A percentile compares a stretch with the other conserved stretches of the same genome.
These are phyloP conservation scores for Gadus macrocephalus DNA, from an alignment of 2,113 vertebrate genomes.

Conservation along the genomic window DNA sequence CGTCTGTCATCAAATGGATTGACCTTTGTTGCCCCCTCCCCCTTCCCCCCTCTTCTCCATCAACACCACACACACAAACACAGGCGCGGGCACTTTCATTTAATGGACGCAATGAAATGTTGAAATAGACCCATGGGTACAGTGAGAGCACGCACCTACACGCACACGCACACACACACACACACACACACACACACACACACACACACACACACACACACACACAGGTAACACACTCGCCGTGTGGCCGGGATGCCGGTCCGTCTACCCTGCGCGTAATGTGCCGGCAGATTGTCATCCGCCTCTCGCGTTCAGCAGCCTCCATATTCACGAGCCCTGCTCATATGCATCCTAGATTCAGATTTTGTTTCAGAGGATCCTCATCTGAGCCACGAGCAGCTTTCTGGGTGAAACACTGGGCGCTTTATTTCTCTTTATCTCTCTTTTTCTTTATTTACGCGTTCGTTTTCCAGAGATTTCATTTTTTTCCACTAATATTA, in stretches of 20 bases:
- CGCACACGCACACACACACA: too few relatives aligned
- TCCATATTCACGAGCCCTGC: conserved; percentile 71
- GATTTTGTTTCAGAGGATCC: conserved; percentile 50
- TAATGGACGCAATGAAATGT: conserved; percentile 10
- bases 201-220: conserved; percentile 6
- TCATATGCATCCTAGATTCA: conserved; percentile 70
- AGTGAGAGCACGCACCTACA: too few relatives aligned
- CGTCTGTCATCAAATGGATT: conserved; percentile 53
- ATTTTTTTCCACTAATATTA: too few relatives aligned
- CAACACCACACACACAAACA: conserved; percentile 4
- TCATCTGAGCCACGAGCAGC: conserved; percentile 31
- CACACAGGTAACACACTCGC: conserved; percentile 39
- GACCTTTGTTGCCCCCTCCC: conserved; percentile 43
- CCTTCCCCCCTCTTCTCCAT: conserved; percentile 12
- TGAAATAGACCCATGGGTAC: conserved; percentile 12
- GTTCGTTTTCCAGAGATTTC: too few relatives aligned
- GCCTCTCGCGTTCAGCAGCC: conserved; percentile 55
- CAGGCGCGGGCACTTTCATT: not conserved
- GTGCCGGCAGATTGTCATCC: not conserved
- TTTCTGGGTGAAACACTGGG: conserved; percentile 10
- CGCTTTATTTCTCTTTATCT: not conserved
- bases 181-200: not conserved
- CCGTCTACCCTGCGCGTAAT: not conserved
- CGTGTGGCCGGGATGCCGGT: conserved; percentile 34
- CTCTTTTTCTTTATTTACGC: conserved; percentile 12